Conservation (phyloP, 2,888 invertebrate genomes). For the Cataglyphis albicans region DNA sequence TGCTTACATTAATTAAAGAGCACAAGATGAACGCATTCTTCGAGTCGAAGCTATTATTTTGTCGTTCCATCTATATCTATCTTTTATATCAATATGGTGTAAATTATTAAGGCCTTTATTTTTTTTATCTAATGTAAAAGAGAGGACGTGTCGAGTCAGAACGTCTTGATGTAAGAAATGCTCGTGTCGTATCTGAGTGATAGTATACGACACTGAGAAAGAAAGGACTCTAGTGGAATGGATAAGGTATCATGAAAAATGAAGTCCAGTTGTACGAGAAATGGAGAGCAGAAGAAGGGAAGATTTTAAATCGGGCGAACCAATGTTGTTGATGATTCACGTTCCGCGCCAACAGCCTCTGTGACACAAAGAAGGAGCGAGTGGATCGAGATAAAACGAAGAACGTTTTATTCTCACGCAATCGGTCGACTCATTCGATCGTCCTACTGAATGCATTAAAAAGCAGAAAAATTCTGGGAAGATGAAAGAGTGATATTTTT, state of each 20-base stretch:
- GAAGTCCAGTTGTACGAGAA: slow-evolving; percentile 37
- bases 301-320: slow-evolving; percentile 48
- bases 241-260: slow-evolving; percentile 34
- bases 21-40: not conserved
- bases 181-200: slow-evolving; percentile 20
- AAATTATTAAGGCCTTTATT: slow-evolving; percentile 5
- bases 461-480: not conserved
- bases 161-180: slow-evolving; percentile 9
- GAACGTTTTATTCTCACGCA: slow-evolving; percentile 47
- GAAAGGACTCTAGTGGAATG: not conserved
- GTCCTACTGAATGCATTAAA: not conserved
- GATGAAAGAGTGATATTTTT: not conserved
- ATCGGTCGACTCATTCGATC: slow-evolving; percentile 43
- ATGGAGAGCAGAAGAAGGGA: not conserved
- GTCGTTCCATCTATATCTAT: not conserved
- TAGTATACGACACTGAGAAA: slow-evolving; percentile 13
- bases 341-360: slow-evolving; percentile 40
- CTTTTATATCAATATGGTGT: not conserved
- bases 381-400: slow-evolving; percentile 21
- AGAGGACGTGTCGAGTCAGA: not conserved
- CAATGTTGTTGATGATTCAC: slow-evolving; percentile 52
- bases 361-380: slow-evolving; percentile 38
- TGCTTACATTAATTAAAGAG: slow-evolving; percentile 17
- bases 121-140: not conserved
- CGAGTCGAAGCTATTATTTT: not conserved